Percentiles rank a stretch among this genome's conserved stretches.
Conservation (phyloP, 2,888 invertebrate genomes). For the Mongoloraphidia duomilia region DNA sequence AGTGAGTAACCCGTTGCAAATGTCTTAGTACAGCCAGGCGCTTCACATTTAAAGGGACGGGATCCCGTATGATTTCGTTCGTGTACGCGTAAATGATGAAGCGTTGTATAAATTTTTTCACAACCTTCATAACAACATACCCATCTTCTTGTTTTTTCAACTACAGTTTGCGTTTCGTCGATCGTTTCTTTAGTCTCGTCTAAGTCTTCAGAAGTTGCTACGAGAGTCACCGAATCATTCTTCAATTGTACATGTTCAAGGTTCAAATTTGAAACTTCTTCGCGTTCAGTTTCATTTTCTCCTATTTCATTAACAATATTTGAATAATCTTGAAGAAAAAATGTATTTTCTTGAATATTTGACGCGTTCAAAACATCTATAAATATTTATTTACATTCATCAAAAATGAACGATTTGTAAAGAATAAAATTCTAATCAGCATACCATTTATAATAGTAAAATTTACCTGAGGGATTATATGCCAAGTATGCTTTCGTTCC, state of each 20-base stretch:
- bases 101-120: slow-evolving; percentile 32
- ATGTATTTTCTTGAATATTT: too few relatives aligned
- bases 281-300: slow-evolving; percentile 9
- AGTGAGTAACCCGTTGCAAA: slow-evolving; percentile 37
- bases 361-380: background rate
- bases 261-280: background rate
- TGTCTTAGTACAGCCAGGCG: slow-evolving; percentile 33
- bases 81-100: slow-evolving; percentile 39
- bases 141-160: slow-evolving; percentile 23
- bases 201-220: slow-evolving; percentile 12
- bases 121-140: slow-evolving; percentile 33
- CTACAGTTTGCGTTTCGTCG: slow-evolving; percentile 3
- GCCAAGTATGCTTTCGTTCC: slow-evolving; percentile 9
- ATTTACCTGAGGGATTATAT: slow-evolving; percentile 2
- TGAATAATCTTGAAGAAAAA: too few relatives aligned
- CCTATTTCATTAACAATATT: background rate
- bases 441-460: background rate
- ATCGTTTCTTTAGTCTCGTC: slow-evolving; percentile 1
- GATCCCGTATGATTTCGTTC: slow-evolving; percentile 35
- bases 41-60: slow-evolving; percentile 33
- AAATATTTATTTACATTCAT: background rate
- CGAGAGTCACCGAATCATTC: too few relatives aligned
- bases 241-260: too few relatives aligned
- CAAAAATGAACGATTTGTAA: too few relatives aligned
- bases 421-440: too few relatives aligned